Conservation (phyloP, 2,113 vertebrate genomes). For the Cyanoliseus patagonus region DNA sequence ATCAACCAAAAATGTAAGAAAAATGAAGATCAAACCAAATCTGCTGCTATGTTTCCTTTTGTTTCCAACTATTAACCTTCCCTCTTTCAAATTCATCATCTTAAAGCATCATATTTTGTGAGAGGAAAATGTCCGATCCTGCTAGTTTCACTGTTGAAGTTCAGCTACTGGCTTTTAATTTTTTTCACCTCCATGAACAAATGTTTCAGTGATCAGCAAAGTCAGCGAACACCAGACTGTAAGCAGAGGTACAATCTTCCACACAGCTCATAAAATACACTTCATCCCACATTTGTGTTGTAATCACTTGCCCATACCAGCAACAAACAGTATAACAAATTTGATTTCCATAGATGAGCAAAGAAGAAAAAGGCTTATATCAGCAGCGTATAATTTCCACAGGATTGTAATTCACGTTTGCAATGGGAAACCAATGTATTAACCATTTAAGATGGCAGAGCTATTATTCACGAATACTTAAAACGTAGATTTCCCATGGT, state of each 20-base stretch:
- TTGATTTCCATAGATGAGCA: neutral
- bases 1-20: neutral
- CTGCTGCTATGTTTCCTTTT: neutral
- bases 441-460: neutral
- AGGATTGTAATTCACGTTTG: neutral
- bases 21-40: neutral
- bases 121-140: neutral
- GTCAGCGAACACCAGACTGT: neutral
- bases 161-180: neutral
- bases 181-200: neutral
- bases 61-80: neutral
- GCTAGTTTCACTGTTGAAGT: neutral
- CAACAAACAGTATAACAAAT: neutral
- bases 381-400: neutral
- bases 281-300: neutral
- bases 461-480: neutral
- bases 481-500: neutral
- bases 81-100: neutral
- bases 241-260: neutral
- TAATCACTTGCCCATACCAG: neutral
- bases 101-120: neutral
- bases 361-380: neutral
- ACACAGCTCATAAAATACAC: neutral
- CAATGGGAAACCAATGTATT: neutral
- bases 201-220: neutral